Evolutionary conservation across 2,797 vertebrate species (phyloP), one percentile per base, ranked within the genome.

Genomic region (Ataeniobius toweri): DNA sequence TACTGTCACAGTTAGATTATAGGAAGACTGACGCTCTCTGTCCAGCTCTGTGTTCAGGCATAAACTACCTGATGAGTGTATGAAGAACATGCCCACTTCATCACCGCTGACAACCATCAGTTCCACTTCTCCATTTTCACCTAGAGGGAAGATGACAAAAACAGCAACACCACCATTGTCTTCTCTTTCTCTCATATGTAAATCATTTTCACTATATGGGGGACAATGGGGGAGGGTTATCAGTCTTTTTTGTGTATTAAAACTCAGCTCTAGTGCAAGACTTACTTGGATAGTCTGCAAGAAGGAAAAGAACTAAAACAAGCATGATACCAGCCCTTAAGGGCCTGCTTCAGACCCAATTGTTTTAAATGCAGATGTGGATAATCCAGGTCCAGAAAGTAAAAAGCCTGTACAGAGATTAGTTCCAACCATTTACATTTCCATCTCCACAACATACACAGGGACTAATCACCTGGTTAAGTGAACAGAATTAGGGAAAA

Each of bases 1-100:
- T 14, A 94, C 95, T 22, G 85, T 91, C 55, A 96, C 65, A 46
- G 92, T 94, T 75, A 96, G 87, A 84, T 84, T 93, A 87, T 94
- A 95, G 58, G 79, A 78, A 55, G 93, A 51, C 22, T 75, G 84
- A 74, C 65, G 93, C 87, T 96, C 95, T 88, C 93, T 86, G 86
- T 96, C 95, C 76, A 96, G 82, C 78, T 88, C 73, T 63, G 83
- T 77, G 24, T 80, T 92, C 36, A 96, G 83, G 74, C 95, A 95
- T 58, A 96, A 84, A 80, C 68, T 69, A 55, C 90, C 87, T 74
- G 85, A 71, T 56, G 86, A 80, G 63, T 87, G 92, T 24, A 95
- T 81, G 24, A 74, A 76, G 85, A 96, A 96, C 7, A 58, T 78
- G 12, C 74, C 80, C 13, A 91, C 82, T 31, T 87, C 86, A 79